Percentiles rank a stretch among this genome's conserved stretches.
Evolutionary conservation across 1,140 invertebrate genomes (phyloP).

Genomic region (Lamellibrachia luymesi): DNA sequence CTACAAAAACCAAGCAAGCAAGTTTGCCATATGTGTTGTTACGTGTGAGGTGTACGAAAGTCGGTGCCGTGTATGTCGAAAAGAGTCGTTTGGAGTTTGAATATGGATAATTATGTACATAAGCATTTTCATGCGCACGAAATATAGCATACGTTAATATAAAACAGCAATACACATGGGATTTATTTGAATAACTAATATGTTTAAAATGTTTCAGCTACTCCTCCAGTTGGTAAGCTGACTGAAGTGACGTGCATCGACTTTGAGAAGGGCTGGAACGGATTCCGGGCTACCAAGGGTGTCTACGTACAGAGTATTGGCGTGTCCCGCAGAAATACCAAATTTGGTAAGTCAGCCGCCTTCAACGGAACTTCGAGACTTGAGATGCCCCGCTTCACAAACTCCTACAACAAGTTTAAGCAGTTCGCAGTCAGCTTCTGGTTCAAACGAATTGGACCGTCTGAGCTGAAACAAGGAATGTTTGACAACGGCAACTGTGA

Average conservation of each 20-base stretch:
- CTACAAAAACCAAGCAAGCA: too few species aligned
- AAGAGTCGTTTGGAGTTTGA: too few species aligned
- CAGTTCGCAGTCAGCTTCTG: not conserved
- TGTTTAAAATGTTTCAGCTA: not conserved
- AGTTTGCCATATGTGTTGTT: too few species aligned
- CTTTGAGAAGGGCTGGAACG: not conserved
- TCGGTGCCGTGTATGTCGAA: too few species aligned
- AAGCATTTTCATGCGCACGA: too few species aligned
- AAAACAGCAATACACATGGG: too few species aligned
- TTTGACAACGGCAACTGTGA: not conserved
- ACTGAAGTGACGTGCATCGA: not conserved
- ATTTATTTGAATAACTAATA: not conserved
- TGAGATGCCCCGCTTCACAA: not conserved
- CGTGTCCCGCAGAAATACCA: not conserved
- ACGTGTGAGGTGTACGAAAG: too few species aligned
- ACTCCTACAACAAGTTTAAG: not conserved
- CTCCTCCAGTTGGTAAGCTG: not conserved
- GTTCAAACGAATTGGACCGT: not conserved
- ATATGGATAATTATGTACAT: too few species aligned
- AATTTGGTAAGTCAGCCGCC: not conserved
- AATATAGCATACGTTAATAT: not conserved
- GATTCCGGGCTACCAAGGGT: not conserved
- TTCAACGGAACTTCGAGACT: not conserved
- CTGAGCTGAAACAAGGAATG: not conserved
- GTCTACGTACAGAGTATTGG: not conserved